These are phyloP conservation scores for Sitobion miscanthi DNA, from an alignment of 1,140 invertebrate species.

Conservation along the genomic window DNA sequence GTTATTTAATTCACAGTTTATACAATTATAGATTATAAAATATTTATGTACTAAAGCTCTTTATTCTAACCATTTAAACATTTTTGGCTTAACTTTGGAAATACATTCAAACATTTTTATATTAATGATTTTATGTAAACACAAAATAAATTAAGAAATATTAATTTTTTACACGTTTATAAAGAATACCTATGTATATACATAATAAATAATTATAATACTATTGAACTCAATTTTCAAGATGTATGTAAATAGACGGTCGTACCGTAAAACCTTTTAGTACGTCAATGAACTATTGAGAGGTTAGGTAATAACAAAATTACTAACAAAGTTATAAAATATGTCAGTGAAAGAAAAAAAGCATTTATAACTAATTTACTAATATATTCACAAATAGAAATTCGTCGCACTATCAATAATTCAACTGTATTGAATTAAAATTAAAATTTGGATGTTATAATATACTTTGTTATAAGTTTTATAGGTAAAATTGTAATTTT, in stretches of 20 bases:
- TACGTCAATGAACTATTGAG: neutral
- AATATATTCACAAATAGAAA: neutral
- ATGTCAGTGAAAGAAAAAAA: neutral
- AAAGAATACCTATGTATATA: too few species aligned
- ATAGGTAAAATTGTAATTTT: neutral
- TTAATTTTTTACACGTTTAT: too few species aligned
- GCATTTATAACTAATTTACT: neutral
- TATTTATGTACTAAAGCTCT: neutral
- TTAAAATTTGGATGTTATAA: neutral
- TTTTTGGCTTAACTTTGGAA: neutral
- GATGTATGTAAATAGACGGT: neutral
- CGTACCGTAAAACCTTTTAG: neutral
- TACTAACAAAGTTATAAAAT: neutral
- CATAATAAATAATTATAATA: neutral
- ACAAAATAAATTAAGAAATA: neutral
- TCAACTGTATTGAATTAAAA: neutral
- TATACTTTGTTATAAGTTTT: neutral
- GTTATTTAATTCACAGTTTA: neutral
- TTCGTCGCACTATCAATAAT: neutral
- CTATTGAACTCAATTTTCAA: neutral
- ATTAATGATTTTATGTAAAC: neutral
- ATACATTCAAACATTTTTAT: too few species aligned
- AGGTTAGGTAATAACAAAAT: neutral
- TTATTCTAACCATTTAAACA: neutral
- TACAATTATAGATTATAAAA: neutral